phyloP scores from a whole-genome alignment of 1,140 invertebrate species.

The Drosophila mojavensis region DNA sequence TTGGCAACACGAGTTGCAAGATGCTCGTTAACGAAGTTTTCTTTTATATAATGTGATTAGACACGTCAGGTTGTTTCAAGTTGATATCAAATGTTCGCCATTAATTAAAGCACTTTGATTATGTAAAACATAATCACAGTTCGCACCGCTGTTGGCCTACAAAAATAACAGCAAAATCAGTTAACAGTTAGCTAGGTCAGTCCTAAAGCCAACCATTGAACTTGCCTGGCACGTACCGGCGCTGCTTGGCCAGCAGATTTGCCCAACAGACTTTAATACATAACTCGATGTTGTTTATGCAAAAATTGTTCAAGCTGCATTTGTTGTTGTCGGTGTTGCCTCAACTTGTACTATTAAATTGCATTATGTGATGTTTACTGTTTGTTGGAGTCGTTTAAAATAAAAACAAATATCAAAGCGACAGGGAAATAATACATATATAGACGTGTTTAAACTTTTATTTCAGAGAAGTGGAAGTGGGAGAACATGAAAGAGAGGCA shows the following conservation, averaged over 20 bases:
- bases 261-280: not conserved
- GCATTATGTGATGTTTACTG: constrained; percentile 43
- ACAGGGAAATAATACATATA: not conserved
- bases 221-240: constrained; percentile 30
- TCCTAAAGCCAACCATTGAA: constrained; percentile 51
- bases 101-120: constrained; percentile 32
- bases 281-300: constrained; percentile 17
- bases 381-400: constrained; percentile 70
- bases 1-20: not conserved
- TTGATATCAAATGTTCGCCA: constrained; percentile 24
- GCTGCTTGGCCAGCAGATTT: constrained; percentile 23
- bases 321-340: constrained; percentile 14
- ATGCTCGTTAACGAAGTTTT: not conserved
- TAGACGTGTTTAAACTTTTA: not conserved
- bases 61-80: constrained; percentile 12
- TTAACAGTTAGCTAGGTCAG: constrained; percentile 57
- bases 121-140: constrained; percentile 22
- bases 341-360: constrained; percentile 23
- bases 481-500: too few species aligned
- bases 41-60: constrained; percentile 18
- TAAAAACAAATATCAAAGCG: constrained; percentile 29
- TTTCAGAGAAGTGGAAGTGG: too few species aligned
- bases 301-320: constrained; percentile 45
- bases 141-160: constrained; percentile 16
- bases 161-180: constrained; percentile 7